phyloP scores from a whole-genome alignment of 2,888 invertebrate genomes.

The Drosophila pseudotakahashii region DNA sequence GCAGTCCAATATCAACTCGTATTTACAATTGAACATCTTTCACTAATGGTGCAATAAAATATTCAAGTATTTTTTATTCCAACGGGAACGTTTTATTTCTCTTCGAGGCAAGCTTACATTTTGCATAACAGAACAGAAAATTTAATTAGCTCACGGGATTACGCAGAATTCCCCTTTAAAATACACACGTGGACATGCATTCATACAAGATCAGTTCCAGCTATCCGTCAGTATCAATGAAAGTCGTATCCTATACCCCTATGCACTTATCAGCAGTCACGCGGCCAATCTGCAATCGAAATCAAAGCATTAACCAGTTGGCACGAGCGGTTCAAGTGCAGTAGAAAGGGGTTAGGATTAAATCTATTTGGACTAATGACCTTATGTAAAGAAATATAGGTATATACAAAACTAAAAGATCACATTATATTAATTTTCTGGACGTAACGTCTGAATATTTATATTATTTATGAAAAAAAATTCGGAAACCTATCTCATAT shows the following conservation, averaged over 20 bases:
- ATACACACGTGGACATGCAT: conserved; percentile 25
- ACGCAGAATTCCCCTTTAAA: conserved; percentile 4
- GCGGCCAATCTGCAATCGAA: conserved; percentile 44
- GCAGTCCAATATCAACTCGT: neutral
- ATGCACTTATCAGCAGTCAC: conserved; percentile 52
- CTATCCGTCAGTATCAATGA: conserved; percentile 16
- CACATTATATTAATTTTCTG: too few relatives aligned
- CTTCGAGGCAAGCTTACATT: conserved; percentile 35
- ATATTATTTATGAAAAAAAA: too few relatives aligned
- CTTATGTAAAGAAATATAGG: too few relatives aligned
- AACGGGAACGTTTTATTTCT: conserved; percentile 56
- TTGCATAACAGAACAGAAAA: conserved; percentile 49
- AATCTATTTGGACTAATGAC: neutral
- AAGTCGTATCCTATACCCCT: conserved; percentile 21
- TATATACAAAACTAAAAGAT: too few relatives aligned
- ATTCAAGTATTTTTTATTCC: conserved; percentile 21
- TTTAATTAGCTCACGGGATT: conserved; percentile 38
- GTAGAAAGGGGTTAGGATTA: neutral
- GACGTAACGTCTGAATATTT: too few relatives aligned
- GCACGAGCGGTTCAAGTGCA: conserved; percentile 1
- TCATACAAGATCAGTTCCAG: conserved; percentile 47
- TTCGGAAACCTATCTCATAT: too few relatives aligned
- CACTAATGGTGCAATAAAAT: conserved; percentile 27
- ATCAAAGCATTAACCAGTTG: conserved; percentile 8
- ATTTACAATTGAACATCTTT: neutral